These are phyloP conservation scores for Gari tellinella DNA, from an alignment of 2,888 invertebrate species.

Conservation along the genomic window DNA sequence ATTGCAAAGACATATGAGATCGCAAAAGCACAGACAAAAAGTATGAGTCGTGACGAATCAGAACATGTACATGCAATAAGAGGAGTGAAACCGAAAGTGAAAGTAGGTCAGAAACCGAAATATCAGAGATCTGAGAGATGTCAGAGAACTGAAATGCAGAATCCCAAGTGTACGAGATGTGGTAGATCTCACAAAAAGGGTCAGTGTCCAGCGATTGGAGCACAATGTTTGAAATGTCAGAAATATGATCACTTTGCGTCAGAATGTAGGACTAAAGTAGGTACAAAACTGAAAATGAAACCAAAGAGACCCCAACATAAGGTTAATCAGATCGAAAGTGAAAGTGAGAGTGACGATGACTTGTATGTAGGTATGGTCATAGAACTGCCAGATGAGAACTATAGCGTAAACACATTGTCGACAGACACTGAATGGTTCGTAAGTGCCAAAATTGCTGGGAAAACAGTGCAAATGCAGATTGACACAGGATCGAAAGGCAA, in stretches of 20 bases:
- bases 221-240: slow-evolving; percentile 16
- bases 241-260: slow-evolving; percentile 1
- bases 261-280: too few species aligned
- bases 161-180: slow-evolving; percentile 10
- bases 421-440: slow-evolving; percentile 24
- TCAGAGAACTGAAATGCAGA: neutral
- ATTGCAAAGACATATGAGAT: slow-evolving; percentile 40
- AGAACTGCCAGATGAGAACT: neutral
- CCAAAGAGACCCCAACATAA: neutral
- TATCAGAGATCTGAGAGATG: too few species aligned
- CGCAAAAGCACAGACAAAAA: slow-evolving; percentile 21
- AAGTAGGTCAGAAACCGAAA: too few species aligned
- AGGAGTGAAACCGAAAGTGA: neutral
- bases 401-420: slow-evolving; percentile 15
- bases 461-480: slow-evolving; percentile 15
- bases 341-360: neutral
- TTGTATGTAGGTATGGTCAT: too few species aligned
- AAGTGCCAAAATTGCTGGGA: slow-evolving; percentile 16
- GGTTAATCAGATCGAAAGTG: neutral
- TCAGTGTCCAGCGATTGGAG: slow-evolving; percentile 8
- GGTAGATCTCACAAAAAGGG: slow-evolving; percentile 1
- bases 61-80: neutral
- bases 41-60: neutral
- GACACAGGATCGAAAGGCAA: slow-evolving; percentile 19
- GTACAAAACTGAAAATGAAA: too few species aligned